Evolutionary conservation across 2,888 invertebrate genomes (phyloP).

Genomic region (Agriopis marginaria): DNA sequence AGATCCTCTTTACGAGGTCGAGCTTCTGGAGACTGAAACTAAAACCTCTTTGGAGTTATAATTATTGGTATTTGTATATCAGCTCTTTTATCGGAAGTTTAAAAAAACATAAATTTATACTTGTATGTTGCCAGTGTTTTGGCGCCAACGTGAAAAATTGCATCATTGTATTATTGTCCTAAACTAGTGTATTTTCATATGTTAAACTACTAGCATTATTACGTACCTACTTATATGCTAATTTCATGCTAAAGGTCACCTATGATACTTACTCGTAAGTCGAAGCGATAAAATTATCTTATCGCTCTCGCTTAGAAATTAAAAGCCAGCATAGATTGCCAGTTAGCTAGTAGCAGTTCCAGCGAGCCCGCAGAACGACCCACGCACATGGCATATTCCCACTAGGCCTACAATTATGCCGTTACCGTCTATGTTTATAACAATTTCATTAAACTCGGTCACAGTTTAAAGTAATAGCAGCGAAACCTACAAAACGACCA

Average conservation of each 20-base stretch:
- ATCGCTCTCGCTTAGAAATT: conserved; percentile 17
- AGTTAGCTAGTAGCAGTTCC: conserved; percentile 17
- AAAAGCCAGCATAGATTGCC: not conserved
- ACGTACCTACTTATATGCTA: not conserved
- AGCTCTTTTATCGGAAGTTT: too few species aligned
- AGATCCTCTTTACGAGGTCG: too few species aligned
- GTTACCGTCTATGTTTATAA: conserved; percentile 66
- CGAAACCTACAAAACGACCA: conserved; percentile 28
- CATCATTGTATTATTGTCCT: too few species aligned
- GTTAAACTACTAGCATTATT: not conserved
- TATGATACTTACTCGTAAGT: not conserved
- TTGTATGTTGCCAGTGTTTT: too few species aligned
- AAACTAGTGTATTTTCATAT: too few species aligned
- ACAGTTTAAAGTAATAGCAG: conserved; percentile 62
- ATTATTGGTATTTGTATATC: too few species aligned
- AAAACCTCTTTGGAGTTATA: too few species aligned
- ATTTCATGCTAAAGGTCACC: conserved; percentile 1
- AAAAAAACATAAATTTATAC: too few species aligned
- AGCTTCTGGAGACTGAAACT: too few species aligned
- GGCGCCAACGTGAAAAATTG: too few species aligned
- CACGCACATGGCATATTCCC: conserved; percentile 68
- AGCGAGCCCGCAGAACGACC: conserved; percentile 17
- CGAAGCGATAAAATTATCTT: conserved; percentile 14
- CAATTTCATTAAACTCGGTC: conserved; percentile 69
- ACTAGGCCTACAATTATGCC: conserved; percentile 63